A percentile compares a stretch with the other conserved stretches of the same genome.
Evolutionary conservation across 2,113 vertebrate species (phyloP).

Genomic region (Mobula birostris): DNA sequence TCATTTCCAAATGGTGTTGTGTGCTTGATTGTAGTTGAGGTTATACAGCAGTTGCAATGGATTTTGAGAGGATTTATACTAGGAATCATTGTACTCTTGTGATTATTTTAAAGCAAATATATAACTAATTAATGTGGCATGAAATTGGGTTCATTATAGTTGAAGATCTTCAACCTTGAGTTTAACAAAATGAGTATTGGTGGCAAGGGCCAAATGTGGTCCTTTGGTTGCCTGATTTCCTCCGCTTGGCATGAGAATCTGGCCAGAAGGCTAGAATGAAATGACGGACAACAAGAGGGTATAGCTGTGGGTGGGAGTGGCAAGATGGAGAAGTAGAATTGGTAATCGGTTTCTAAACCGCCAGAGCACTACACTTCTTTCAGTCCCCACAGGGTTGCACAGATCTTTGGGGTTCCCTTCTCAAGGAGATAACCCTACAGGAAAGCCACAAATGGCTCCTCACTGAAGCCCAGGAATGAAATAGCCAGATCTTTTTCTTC

Average conservation of each 20-base stretch:
- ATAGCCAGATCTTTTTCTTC: neutral
- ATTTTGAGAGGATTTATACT: too few species aligned
- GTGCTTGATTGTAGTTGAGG: neutral
- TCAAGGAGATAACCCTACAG: neutral
- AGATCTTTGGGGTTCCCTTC: neutral
- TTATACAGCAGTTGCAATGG: too few species aligned
- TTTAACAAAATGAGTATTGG: neutral
- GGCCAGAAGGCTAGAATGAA: neutral
- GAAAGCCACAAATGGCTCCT: neutral
- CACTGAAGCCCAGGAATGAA: neutral
- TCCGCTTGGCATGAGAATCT: neutral
- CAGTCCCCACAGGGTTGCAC: neutral
- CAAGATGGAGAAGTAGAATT: too few species aligned
- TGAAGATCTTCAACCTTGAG: neutral
- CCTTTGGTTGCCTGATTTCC: too few species aligned
- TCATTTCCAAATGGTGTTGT: neutral
- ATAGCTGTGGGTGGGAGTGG: neutral
- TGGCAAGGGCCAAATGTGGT: too few species aligned
- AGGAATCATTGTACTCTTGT: too few species aligned
- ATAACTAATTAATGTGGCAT: neutral
- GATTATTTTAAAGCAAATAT: neutral
- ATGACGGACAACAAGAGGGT: neutral
- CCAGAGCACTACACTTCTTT: neutral
- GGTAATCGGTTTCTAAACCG: neutral
- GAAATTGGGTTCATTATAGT: neutral